A percentile compares a stretch with the other conserved stretches of the same genome.
These are phyloP conservation scores for Cistogaster globosa DNA, from an alignment of 2,888 invertebrate species.

Conservation along the genomic window DNA sequence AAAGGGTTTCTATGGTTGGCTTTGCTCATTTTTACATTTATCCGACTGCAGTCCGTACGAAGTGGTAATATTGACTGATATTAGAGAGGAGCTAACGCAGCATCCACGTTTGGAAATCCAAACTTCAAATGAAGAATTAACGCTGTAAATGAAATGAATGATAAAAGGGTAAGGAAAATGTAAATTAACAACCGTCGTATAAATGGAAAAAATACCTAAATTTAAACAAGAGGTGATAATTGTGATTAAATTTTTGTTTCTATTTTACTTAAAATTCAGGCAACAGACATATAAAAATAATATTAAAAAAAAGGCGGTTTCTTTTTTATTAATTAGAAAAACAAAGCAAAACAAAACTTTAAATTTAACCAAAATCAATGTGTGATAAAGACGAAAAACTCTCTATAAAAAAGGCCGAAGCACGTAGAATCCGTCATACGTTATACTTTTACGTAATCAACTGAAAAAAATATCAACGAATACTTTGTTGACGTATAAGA, in stretches of 20 bases:
- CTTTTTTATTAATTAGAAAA: constrained; percentile 33
- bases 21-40: constrained; percentile 87
- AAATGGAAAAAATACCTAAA: constrained; percentile 4
- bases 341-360: not conserved
- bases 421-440: too few species aligned
- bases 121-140: constrained; percentile 83
- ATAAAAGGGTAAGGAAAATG: not conserved
- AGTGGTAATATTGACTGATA: constrained; percentile 84
- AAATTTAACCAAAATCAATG: constrained; percentile 42
- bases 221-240: constrained; percentile 52
- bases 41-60: constrained; percentile 91
- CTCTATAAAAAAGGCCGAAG: constrained; percentile 30
- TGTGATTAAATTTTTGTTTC: constrained; percentile 32
- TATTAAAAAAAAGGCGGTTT: constrained; percentile 57
- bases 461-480: too few species aligned
- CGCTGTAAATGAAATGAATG: constrained; percentile 77
- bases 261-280: constrained; percentile 35
- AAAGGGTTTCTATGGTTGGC: constrained; percentile 91
- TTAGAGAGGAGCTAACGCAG: constrained; percentile 77
- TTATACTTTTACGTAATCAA: too few species aligned
- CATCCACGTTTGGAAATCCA: constrained; percentile 79
- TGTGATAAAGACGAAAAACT: constrained; percentile 59
- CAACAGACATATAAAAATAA: constrained; percentile 48
- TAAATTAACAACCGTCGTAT: constrained; percentile 52
- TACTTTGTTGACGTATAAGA: too few species aligned